These are phyloP conservation scores for Neuroscelio doddi DNA, from an alignment of 2,888 invertebrate species.

Conservation along the genomic window DNA sequence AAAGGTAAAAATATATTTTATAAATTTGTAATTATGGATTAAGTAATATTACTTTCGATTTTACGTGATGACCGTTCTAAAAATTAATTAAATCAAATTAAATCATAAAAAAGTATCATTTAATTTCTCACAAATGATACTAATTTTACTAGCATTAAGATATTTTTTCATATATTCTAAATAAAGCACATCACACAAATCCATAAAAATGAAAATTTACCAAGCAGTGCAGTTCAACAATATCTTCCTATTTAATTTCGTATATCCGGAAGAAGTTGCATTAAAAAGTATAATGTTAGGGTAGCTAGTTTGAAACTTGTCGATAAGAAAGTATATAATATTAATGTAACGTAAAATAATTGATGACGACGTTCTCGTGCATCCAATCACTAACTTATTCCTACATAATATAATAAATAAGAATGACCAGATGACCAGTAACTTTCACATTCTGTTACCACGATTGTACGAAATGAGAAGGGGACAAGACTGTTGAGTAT, in stretches of 20 bases:
- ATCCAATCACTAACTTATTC: slow-evolving; percentile 25
- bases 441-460: slow-evolving; percentile 54
- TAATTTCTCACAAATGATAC: too few relatives aligned
- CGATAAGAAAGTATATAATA: slow-evolving; percentile 33
- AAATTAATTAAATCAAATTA: too few relatives aligned
- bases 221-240: too few relatives aligned
- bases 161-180: too few relatives aligned
- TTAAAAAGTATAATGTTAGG: slow-evolving; percentile 22
- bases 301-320: slow-evolving; percentile 26
- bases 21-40: too few relatives aligned
- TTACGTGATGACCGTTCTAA: too few relatives aligned
- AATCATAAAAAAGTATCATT: too few relatives aligned
- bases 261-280: slow-evolving; percentile 26
- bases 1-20: too few relatives aligned
- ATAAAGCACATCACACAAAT: too few relatives aligned
- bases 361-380: slow-evolving; percentile 25
- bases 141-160: too few relatives aligned
- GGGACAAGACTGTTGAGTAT: slow-evolving; percentile 21
- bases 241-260: slow-evolving; percentile 28
- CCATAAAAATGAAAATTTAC: too few relatives aligned
- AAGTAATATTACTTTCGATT: too few relatives aligned
- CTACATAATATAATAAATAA: slow-evolving; percentile 36
- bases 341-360: slow-evolving; percentile 38
- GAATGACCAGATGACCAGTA: slow-evolving; percentile 52
- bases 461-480: slow-evolving; percentile 13